Base-by-base conservation (phyloP, 2,797 vertebrate species). In the Gobio occitaniae region DNA sequence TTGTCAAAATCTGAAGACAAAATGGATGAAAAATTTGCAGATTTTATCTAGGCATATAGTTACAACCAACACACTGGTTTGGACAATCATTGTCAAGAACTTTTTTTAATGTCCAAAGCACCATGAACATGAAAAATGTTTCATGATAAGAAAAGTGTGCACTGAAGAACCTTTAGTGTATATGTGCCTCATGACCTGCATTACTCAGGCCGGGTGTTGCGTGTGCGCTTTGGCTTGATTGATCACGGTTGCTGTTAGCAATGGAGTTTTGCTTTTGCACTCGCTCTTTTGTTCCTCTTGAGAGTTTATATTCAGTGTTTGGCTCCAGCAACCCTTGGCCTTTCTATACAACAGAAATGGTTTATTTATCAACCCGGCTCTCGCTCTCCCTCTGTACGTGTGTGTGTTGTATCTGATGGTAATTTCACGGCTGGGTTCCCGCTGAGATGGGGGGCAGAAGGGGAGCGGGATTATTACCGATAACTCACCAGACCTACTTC, bases 381-480 rank as follows among this genome's bases (percentile, higher is more conserved):
- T 83, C 71, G 9, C 52, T 75, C 52, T 75, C 16, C 17, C 59
- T 78, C 71, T 71, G 4, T 82, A 10, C 56, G 36, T 76, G 76
- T 88, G 84, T 48, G 87, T 88, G 75, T 89, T 87, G 84, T 92
- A 92, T 94, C 92, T 92, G 92, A 94, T 94, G 92, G 90, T 92
- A 94, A 95, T 95, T 95, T 94, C 93, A 95, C 59, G 93, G 90
- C 89, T 90, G 92, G 89, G 78, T 90, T 92, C 87, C 65, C 85
- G 83, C 50, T 74, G 78, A 88, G 83, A 89, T 84, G 87, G 77
- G 80, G 82, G 65, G 88, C 86, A 89, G 88, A 87, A 88, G 79
- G 90, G 88, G 88, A 90, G 87, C 75, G 44, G 90, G 90, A 93
- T 93, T 93, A 94, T 90, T 87, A 89, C 36, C 90, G 89, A 92